These are phyloP conservation scores for Trematomus bernacchii DNA, from an alignment of 2,797 vertebrate genomes.

Conservation along the genomic window DNA sequence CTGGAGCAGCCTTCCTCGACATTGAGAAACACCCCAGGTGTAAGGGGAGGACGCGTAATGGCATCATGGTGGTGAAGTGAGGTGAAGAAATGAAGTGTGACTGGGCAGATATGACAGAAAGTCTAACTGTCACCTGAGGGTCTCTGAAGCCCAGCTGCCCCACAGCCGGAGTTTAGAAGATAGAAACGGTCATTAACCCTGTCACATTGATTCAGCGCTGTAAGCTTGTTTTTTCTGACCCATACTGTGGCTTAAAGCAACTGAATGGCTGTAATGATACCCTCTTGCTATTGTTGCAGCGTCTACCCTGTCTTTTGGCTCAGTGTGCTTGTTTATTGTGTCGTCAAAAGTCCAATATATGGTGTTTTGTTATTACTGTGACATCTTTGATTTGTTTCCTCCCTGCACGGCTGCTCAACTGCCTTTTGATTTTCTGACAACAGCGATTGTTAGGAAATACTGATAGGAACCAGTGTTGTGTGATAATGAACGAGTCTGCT, in stretches of 20 bases:
- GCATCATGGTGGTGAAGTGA: conserved; percentile 51
- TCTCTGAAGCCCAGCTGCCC: conserved; percentile 76
- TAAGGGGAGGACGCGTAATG: conserved; percentile 33
- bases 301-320: conserved; percentile 42
- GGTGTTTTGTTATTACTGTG: conserved; percentile 71
- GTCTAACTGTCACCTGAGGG: conserved; percentile 77
- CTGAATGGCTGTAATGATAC: conserved; percentile 61
- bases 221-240: conserved; percentile 70
- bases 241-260: conserved; percentile 62
- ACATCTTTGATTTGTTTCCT: conserved; percentile 73
- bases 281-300: conserved; percentile 47
- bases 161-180: conserved; percentile 71
- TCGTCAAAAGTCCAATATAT: conserved; percentile 66
- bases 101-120: conserved; percentile 77
- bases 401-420: conserved; percentile 62
- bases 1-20: too few relatives aligned
- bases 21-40: conserved; percentile 10
- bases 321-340: conserved; percentile 63
- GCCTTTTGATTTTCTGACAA: conserved; percentile 76
- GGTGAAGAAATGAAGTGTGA: conserved; percentile 79
- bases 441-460: conserved; percentile 68
- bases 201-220: conserved; percentile 78
- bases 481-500: conserved; percentile 77
- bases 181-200: conserved; percentile 82
- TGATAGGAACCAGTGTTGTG: conserved; percentile 70